Evolutionary conservation across 2,797 vertebrate species (phyloP), one percentile per base, ranked within the genome.

Genomic region (Cyprinella venusta): DNA sequence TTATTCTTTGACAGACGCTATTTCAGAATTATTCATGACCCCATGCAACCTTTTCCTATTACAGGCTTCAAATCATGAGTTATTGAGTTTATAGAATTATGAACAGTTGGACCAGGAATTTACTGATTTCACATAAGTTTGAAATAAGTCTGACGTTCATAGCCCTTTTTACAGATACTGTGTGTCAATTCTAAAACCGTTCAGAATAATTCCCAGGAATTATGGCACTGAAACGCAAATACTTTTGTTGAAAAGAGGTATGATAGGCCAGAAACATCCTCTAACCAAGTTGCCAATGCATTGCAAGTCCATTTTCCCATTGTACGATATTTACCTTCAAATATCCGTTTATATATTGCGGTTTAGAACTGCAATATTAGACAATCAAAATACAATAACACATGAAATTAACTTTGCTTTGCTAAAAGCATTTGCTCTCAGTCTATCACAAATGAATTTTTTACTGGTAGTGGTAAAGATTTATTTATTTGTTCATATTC

Each of bases 1-100:
- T 76, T 68, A 68, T 74, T 50, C 24, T 12, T 19, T 26, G 45
- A 65, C 50, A 6, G 19, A 24, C 7, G 8, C 8, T 45, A 13
- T 65, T 40, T 82, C 13, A 10, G 33, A 59, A 59, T 36, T 64
- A 36, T 72, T 81, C 68, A 64, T 50, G 30, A 65, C 9, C 13
- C 40, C 2, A 3, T 36, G 18, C 70, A 18, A 80, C 50, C 33
- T 12, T 54, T 75, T 38, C 52, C 12, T 56, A 16, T 72, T 50
- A 33, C 6, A 63, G 12, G 1, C 24, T 45, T 42, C 6, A 18
- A 61, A 18, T 15, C 0, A 3, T 63, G 5, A 48, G 56, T 61
- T 59, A 12, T 59, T 6, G 24, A 61, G 59, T 26, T 59, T 24
- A 48, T 71, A 48, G 54, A 26, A 33, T 75, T 16, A n/a, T 38